These are phyloP conservation scores for Maniola jurtina DNA, from an alignment of 1,140 invertebrate genomes.

Conservation along the genomic window DNA sequence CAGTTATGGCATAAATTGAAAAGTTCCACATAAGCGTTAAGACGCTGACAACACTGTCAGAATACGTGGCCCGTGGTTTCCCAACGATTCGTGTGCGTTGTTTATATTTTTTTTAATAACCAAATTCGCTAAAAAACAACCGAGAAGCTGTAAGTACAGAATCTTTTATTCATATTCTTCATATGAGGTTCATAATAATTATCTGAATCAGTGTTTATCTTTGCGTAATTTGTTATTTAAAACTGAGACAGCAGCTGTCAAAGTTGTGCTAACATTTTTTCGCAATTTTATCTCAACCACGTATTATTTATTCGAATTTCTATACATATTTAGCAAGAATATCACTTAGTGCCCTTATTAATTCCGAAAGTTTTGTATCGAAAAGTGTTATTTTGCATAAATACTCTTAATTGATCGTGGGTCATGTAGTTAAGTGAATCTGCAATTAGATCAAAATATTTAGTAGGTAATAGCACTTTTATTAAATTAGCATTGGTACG, in stretches of 20 bases:
- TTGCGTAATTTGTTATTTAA: constrained; percentile 15
- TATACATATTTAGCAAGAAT: neutral
- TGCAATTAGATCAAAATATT: neutral
- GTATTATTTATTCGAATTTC: constrained; percentile 1
- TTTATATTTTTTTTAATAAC: constrained; percentile 74
- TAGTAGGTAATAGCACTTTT: neutral
- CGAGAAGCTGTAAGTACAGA: constrained; percentile 58
- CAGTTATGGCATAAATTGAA: constrained; percentile 40
- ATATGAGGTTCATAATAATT: constrained; percentile 1
- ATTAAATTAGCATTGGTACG: constrained; percentile 4
- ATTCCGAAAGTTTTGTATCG: neutral
- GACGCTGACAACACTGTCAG: constrained; percentile 65
- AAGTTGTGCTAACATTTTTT: constrained; percentile 25
- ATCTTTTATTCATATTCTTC: constrained; percentile 17
- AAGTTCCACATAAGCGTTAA: constrained; percentile 74
- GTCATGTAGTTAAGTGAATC: neutral
- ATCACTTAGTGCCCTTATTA: neutral
- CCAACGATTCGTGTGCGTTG: constrained; percentile 61
- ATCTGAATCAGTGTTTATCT: constrained; percentile 21
- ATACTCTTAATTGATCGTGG: neutral
- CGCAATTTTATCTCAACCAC: constrained; percentile 12
- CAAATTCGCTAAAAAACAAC: constrained; percentile 53
- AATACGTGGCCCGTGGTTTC: constrained; percentile 72
- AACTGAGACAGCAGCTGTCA: constrained; percentile 37
- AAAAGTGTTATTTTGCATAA: neutral